Conservation (phyloP, 53 echinoderm and acorn worm species). For the Mesocentrotus franciscanus region DNA sequence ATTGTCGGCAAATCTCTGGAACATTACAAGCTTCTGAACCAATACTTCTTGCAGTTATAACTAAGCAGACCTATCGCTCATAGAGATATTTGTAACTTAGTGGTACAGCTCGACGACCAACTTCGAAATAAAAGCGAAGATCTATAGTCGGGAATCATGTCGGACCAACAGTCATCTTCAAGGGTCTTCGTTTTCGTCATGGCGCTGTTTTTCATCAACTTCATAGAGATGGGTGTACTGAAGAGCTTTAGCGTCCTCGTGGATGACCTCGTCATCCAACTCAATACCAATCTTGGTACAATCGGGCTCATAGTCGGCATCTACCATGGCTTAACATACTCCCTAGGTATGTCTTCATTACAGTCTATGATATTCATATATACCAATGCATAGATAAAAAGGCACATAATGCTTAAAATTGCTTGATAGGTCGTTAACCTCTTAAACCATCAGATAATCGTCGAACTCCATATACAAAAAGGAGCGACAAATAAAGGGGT, state of each 20-base stretch:
- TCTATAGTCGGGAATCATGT: background rate
- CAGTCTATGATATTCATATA: background rate
- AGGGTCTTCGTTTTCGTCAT: slow-evolving; percentile 11
- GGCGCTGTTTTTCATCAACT: slow-evolving; percentile 19
- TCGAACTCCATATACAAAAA: too few species aligned
- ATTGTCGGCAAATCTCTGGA: background rate
- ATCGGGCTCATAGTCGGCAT: slow-evolving; percentile 5
- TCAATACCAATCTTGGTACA: background rate
- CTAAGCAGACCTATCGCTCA: background rate
- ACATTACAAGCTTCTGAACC: background rate
- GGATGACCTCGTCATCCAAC: slow-evolving; percentile 21
- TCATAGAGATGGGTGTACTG: slow-evolving; percentile 22
- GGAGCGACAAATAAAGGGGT: too few species aligned
- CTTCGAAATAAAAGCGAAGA: background rate
- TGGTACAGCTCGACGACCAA: background rate
- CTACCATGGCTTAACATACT: background rate
- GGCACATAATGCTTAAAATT: too few species aligned
- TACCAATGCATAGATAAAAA: too few species aligned
- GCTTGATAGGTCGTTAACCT: too few species aligned
- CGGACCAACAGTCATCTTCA: background rate
- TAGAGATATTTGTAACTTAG: background rate
- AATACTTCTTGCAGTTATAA: background rate
- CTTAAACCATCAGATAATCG: too few species aligned
- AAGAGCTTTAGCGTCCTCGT: slow-evolving; percentile 46
- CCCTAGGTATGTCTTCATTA: background rate